Evolutionary conservation across 2,888 invertebrate species (phyloP), one percentile per base, ranked within the genome.

Genomic region (Parnassius apollo): DNA sequence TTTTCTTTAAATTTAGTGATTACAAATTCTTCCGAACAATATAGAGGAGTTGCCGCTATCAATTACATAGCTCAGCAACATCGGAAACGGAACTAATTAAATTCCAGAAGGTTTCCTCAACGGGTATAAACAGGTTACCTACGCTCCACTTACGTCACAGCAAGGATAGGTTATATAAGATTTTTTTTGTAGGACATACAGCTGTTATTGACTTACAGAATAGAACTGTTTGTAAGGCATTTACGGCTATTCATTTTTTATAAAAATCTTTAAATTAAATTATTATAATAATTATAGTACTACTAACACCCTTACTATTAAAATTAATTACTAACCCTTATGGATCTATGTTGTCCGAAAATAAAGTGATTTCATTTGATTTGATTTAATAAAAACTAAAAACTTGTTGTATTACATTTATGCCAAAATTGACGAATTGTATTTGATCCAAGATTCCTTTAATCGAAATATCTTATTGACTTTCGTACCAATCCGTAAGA

Each of bases 141-240:
- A 50, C 44, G 12, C 48, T 57, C 54, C 58, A 67, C 66, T 88
- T 88, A 88, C 88, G 87, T 87, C 87, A 88, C 75, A 72, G 75
- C 71, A 80, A 82, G 83, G 82, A 84, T 73, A 71, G 58, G 77
- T 88, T 88, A 87, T 83, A 82, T 86, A 88, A 88, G 77, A 69
- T 10, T 25, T 53, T 51, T 52, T 65, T 42, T 61, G 45, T 57
- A 44, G 25, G 42, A 4, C 50, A 46, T 9, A 52, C 44, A 60
- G 11, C 42, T 46, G 18, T 57, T 4, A 12, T 68, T 70, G 67
- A 69, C 62, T 54, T 35, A 44, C 7, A 7, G 7, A 35, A 7
- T 35, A 35, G 4, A 35, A 4, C 0, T 0, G 35, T 35, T 35
- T 35, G 35, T 7, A 7, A 35, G 35, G 35, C 35, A 35, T 4